A percentile compares a stretch with the other conserved stretches of the same genome.
Conservation (phyloP, 1,140 invertebrate genomes). For the Drosophila cardini region DNA sequence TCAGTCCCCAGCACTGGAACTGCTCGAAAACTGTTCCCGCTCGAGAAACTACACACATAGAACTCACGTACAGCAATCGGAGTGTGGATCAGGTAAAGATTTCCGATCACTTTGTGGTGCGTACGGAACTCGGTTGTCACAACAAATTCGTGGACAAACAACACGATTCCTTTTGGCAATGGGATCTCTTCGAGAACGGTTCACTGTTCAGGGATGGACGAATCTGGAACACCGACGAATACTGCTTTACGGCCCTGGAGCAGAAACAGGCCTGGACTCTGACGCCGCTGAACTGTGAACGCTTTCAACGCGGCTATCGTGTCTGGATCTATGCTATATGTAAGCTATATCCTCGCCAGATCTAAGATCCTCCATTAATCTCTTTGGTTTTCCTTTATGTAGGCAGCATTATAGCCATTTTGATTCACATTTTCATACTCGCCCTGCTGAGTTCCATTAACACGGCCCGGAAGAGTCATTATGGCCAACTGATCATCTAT, state of each 20-base stretch:
- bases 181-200: slow-evolving; percentile 67
- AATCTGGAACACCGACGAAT: slow-evolving; percentile 72
- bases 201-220: slow-evolving; percentile 50
- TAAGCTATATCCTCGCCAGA: slow-evolving; percentile 16
- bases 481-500: slow-evolving; percentile 75
- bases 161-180: slow-evolving; percentile 70
- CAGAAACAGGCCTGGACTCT: slow-evolving; percentile 71
- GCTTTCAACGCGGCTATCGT: slow-evolving; percentile 73
- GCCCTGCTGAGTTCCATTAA: slow-evolving; percentile 61
- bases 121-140: slow-evolving; percentile 65
- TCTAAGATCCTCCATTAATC: background rate
- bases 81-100: slow-evolving; percentile 62
- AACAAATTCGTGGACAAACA: slow-evolving; percentile 71
- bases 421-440: slow-evolving; percentile 70
- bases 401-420: slow-evolving; percentile 75
- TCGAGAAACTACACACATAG: slow-evolving; percentile 48
- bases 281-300: slow-evolving; percentile 71
- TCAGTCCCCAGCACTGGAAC: slow-evolving; percentile 49
- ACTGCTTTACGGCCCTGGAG: slow-evolving; percentile 74
- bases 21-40: slow-evolving; percentile 37
- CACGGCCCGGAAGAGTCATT: slow-evolving; percentile 69
- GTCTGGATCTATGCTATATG: slow-evolving; percentile 82
- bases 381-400: background rate
- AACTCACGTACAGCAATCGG: slow-evolving; percentile 46
- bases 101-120: slow-evolving; percentile 60